phyloP scores from a whole-genome alignment of 2,113 vertebrate species.

The Lutjanus erythropterus region DNA sequence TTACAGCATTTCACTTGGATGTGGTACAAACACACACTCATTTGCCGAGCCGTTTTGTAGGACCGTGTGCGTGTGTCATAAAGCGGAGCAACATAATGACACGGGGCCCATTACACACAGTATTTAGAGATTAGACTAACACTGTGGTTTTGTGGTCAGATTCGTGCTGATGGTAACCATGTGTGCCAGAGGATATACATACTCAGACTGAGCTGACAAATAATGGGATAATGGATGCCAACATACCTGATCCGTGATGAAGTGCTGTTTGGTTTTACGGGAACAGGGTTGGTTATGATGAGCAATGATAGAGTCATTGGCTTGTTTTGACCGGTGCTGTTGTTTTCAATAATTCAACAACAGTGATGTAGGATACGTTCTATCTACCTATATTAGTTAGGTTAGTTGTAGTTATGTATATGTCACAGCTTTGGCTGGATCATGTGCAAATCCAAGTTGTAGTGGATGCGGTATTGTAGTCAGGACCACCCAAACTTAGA shows the following conservation, averaged over 20 bases:
- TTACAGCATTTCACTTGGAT: conserved; percentile 48
- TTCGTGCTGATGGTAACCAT: conserved; percentile 77
- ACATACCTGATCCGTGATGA: conserved; percentile 74
- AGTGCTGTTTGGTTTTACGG: conserved; percentile 50
- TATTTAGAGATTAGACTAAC: conserved; percentile 82
- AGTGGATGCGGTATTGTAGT: no score
- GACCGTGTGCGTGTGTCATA: conserved; percentile 73
- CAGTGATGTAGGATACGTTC: not conserved
- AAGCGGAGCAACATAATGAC: conserved; percentile 72
- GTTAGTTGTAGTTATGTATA: not conserved
- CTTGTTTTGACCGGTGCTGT: not conserved
- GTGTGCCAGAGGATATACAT: conserved; percentile 73
- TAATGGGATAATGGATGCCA: conserved; percentile 66
- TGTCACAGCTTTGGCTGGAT: not conserved
- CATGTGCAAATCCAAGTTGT: not conserved
- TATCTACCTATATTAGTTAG: not conserved
- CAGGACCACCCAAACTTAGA: no score
- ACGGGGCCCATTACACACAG: conserved; percentile 71
- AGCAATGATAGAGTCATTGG: conserved; percentile 31
- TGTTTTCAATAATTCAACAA: conserved; percentile 1
- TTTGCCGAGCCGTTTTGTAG: conserved; percentile 16
- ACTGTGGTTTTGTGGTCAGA: conserved; percentile 76
- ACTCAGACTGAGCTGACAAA: conserved; percentile 66
- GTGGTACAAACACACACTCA: conserved; percentile 56
- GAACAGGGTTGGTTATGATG: conserved; percentile 58